phyloP scores from a whole-genome alignment of 37 sponge, comb jelly and placozoan species.

The Cladorhizidae sp. region DNA sequence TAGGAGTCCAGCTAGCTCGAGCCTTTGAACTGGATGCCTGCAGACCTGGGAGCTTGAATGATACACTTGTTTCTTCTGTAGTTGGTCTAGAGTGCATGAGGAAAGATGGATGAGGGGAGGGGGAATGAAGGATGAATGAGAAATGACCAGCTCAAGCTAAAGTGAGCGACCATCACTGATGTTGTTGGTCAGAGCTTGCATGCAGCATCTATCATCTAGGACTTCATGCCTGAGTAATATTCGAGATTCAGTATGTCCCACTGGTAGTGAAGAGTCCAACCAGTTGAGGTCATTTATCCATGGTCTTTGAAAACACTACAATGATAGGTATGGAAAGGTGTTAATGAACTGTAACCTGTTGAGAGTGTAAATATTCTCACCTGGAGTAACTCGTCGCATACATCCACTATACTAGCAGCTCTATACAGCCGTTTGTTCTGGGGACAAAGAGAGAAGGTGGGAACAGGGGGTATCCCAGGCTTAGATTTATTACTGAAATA shows the following conservation, averaged over 20 bases:
- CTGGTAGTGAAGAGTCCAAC: not conserved
- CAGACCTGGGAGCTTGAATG: too few relatives aligned
- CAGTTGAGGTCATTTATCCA: not conserved
- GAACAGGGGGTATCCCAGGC: not conserved
- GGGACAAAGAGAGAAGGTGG: not conserved
- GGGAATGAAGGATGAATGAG: too few relatives aligned
- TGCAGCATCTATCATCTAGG: too few relatives aligned
- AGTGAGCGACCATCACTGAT: too few relatives aligned
- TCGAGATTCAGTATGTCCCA: not conserved
- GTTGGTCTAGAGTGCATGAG: too few relatives aligned
- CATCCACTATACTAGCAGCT: constrained; percentile 26
- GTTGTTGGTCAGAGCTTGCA: too few relatives aligned
- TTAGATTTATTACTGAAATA: not conserved
- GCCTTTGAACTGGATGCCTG: too few relatives aligned
- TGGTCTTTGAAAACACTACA: not conserved
- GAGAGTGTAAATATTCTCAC: not conserved
- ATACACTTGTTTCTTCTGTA: too few relatives aligned
- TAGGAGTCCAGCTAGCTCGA: too few relatives aligned
- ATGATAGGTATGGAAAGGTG: not conserved
- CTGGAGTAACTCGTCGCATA: not conserved
- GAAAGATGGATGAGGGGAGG: too few relatives aligned
- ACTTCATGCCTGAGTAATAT: not conserved
- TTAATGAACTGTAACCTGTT: not conserved
- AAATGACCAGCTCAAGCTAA: too few relatives aligned
- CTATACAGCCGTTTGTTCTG: constrained; percentile 35